Base-by-base conservation (phyloP, 2,113 vertebrate species). In the Raphicerus campestris region DNA sequence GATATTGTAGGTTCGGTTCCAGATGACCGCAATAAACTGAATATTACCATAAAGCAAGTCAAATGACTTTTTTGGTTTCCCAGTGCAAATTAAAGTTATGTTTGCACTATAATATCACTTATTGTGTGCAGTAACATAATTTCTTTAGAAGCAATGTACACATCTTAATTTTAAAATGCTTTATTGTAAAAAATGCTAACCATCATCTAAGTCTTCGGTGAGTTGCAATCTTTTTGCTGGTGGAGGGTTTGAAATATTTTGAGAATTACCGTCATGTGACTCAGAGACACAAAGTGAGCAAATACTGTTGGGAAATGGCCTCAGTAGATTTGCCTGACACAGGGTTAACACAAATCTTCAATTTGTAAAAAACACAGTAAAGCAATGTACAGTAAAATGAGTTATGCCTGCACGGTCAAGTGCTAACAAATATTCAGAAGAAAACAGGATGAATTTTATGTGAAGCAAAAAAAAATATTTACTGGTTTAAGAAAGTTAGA, bases 401-500 rank as follows among this genome's bases (percentile, higher is more conserved):
- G 19, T 20, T 35, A 81, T 15, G 49, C 49, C 47, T 81, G 78
- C 47, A 39, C 5, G 63, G 63, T 82, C 15, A 88, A 89, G 24
- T 61, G 75, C 91, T 30, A 96, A 45, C 32, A 93, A 97, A 19
- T 87, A 83, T 61, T 35, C 82, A 93, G 28, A 77, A 73, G 53
- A 70, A 95, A 56, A 51, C 16, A n/a, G 3, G 49, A 3, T 28
- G 14, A 94, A 95, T n/a, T 70, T 92, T 87, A 49, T 91, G 77
- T 70, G 24, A 82, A 85, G 47, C 19, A 10, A 95, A 35, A 96
- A 19, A 51, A 91, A 90, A 20, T 5, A 83, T 24, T 80, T 60
- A 30, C 30, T 97, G 39, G 3, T 85, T 96, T 89, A 90, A 86
- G 55, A 88, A 97, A 97, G 22, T 55, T 83, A 19, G 16, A 89